A percentile compares a stretch with the other conserved stretches of the same genome.
These are phyloP conservation scores for Zaprionus nigranus DNA, from an alignment of 1,140 invertebrate species.

Conservation along the genomic window DNA sequence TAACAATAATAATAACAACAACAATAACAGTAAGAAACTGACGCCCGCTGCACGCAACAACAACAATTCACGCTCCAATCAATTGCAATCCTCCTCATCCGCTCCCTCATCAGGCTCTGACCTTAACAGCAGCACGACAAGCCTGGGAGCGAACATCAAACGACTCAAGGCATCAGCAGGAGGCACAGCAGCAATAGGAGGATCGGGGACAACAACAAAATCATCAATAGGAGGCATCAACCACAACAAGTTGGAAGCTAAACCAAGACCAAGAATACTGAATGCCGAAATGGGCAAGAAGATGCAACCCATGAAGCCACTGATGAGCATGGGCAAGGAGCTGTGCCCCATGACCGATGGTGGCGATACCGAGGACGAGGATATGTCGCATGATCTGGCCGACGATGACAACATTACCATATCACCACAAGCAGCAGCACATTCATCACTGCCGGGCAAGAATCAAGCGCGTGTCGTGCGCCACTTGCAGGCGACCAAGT, in stretches of 20 bases:
- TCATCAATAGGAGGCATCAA: constrained; percentile 22
- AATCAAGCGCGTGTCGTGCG: constrained; percentile 23
- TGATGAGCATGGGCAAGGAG: constrained; percentile 77
- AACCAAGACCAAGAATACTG: constrained; percentile 79
- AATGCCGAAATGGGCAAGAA: constrained; percentile 77
- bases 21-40: constrained; percentile 5
- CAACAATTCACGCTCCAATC: constrained; percentile 29
- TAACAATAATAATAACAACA: constrained; percentile 3
- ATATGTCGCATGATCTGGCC: constrained; percentile 42
- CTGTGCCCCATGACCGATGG: constrained; percentile 51
- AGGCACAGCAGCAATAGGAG: constrained; percentile 9
- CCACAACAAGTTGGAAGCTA: constrained; percentile 26
- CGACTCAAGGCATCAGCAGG: constrained; percentile 16
- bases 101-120: constrained; percentile 1
- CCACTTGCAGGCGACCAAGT: constrained; percentile 32
- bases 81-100: constrained; percentile 31
- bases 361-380: constrained; percentile 61
- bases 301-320: constrained; percentile 67
- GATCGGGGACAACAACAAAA: constrained; percentile 24
- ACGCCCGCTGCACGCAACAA: constrained; percentile 18
- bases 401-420: constrained; percentile 46
- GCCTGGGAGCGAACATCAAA: constrained; percentile 16
- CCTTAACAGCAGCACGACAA: constrained; percentile 12
- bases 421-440: constrained; percentile 5
- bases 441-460: constrained; percentile 5